These are phyloP conservation scores for Habroteleia sp. DNA, from an alignment of 2,888 invertebrate species.

Conservation along the genomic window DNA sequence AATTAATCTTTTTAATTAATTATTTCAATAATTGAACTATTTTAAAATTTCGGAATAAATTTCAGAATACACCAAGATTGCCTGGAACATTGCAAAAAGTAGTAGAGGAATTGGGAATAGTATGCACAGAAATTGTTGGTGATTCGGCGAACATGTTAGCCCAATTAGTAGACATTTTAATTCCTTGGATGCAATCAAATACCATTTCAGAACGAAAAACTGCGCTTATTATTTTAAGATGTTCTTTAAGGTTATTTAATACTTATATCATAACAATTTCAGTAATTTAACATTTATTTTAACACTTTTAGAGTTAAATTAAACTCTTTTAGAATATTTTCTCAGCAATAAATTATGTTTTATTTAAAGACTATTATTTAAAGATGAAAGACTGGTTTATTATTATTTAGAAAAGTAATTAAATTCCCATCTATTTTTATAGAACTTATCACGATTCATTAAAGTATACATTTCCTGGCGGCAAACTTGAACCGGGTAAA, in stretches of 20 bases:
- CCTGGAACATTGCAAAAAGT: conserved; percentile 70
- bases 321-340: no score
- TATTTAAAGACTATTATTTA: no score
- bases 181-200: conserved; percentile 78
- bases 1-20: no score
- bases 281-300: no score
- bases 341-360: conserved; percentile 2
- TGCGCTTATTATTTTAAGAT: conserved; percentile 71
- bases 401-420: no score
- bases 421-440: conserved; percentile 8
- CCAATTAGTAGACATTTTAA: conserved; percentile 73
- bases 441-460: conserved; percentile 76
- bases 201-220: conserved; percentile 70
- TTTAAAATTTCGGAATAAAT: neutral
- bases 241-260: conserved; percentile 74
- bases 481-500: conserved; percentile 75
- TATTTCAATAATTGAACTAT: no score
- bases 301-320: no score
- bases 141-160: conserved; percentile 75
- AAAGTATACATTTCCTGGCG: conserved; percentile 77
- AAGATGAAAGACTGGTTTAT: no score
- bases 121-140: conserved; percentile 73
- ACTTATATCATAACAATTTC: no score
- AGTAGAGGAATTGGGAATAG: conserved; percentile 68
- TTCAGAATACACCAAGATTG: conserved; percentile 68